Percentiles rank a stretch among this genome's conserved stretches.
Evolutionary conservation across 2,888 invertebrate species (phyloP).

Genomic region (Deroplatys truncata): DNA sequence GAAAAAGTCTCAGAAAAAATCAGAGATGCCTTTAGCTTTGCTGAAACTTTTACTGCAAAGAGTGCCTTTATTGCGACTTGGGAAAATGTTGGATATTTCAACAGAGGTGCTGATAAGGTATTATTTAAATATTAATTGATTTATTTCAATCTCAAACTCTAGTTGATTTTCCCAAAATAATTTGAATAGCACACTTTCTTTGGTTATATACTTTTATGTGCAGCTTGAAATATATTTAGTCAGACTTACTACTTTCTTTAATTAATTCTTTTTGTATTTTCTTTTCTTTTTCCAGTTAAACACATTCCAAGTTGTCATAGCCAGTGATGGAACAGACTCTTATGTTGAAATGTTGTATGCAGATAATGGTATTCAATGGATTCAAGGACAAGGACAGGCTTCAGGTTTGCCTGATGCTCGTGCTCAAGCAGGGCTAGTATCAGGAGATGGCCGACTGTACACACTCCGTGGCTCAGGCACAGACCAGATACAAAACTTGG

Average conservation of each 20-base stretch:
- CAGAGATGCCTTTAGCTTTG: constrained; percentile 67
- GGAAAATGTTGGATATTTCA: constrained; percentile 79
- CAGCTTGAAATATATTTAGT: too few species aligned
- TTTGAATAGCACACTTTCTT: too few species aligned
- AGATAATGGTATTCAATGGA: constrained; percentile 86
- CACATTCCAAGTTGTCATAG: constrained; percentile 78
- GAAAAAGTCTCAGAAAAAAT: constrained; percentile 62
- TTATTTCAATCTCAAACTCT: too few species aligned
- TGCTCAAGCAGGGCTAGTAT: constrained; percentile 89
- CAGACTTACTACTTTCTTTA: too few species aligned
- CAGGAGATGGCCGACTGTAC: constrained; percentile 73
- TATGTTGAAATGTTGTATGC: constrained; percentile 87
- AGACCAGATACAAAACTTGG: constrained; percentile 76
- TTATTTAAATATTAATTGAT: neutral
- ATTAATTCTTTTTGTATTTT: too few species aligned
- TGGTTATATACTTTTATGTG: too few species aligned
- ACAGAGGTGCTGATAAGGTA: constrained; percentile 60
- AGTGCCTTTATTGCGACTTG: constrained; percentile 86
- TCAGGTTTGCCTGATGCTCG: constrained; percentile 80
- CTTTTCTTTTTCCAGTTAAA: constrained; percentile 53
- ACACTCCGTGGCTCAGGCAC: constrained; percentile 84
- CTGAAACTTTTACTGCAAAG: constrained; percentile 67
- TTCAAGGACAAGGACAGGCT: constrained; percentile 63
- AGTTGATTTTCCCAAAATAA: too few species aligned
- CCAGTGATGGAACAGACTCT: constrained; percentile 71